Evolutionary conservation across 2,113 vertebrate genomes (phyloP).

Genomic region (Plecturocebus donacophilus): DNA sequence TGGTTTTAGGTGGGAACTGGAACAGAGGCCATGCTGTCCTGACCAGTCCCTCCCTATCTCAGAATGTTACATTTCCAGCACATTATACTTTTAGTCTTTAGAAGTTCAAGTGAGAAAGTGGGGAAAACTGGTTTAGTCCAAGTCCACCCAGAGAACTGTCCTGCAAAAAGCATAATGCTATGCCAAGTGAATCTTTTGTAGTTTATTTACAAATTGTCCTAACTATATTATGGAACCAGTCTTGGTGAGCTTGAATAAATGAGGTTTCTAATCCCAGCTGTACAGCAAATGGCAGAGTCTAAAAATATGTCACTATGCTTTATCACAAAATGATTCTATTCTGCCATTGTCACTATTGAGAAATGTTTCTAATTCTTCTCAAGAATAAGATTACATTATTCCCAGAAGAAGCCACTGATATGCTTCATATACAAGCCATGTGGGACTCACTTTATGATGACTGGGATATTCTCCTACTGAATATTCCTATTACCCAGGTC

Average conservation of each 20-base stretch:
- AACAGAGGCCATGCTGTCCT: background rate
- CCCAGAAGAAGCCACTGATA: no score
- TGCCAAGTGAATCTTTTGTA: background rate
- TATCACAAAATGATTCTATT: background rate
- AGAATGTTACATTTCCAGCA: background rate
- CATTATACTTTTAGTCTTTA: background rate
- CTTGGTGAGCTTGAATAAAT: conserved; percentile 1
- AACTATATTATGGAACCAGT: background rate
- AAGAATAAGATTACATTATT: background rate
- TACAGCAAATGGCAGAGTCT: background rate
- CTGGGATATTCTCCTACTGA: no score
- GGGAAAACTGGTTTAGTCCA: background rate
- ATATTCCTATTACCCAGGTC: no score
- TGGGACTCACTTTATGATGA: no score
- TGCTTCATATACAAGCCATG: no score
- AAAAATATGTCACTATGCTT: background rate
- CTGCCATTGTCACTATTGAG: background rate
- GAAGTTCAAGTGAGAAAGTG: background rate
- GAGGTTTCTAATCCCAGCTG: background rate
- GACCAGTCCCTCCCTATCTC: background rate
- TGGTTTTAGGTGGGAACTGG: background rate
- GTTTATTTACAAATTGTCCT: conserved; percentile 13
- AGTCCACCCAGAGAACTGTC: background rate
- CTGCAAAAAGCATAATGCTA: background rate
- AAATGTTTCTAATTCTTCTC: conserved; percentile 35